Evolutionary conservation across 2,888 invertebrate species (phyloP), one percentile per base, ranked within the genome.

Genomic region (Alentia gelatinosa): DNA sequence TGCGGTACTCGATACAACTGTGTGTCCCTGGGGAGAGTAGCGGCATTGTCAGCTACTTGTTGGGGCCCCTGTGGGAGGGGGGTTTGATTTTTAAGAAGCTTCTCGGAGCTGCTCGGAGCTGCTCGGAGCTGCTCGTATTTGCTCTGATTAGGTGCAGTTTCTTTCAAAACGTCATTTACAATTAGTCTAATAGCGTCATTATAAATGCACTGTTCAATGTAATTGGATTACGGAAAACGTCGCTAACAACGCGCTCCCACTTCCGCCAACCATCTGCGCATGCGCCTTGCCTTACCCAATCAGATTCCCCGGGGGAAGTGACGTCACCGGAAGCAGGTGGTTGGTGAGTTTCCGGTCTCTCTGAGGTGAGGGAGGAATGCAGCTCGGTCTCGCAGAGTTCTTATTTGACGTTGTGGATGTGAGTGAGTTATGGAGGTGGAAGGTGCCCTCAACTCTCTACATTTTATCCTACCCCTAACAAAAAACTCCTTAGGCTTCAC

Each of bases 261-360:
- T 4, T 26, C 68, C 1, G 68, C 12, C 37, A 15, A 35, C 79
- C 79, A 79, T 79, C 79, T 79, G 79, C 79, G 79, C 79, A 79
- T 79, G 79, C 79, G 35, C 39, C 79, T 79, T 23, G 35, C n/a
- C n/a, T 74, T 33, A 74, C 23, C 74, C 74, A 74, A 74, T 74
- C 74, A 74, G 30, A 74, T 4, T 33, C 74, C 35, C 35, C 30
- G 35, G 79, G 35, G 79, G 79, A 35, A 19, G 37, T 79, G 79
- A 79, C 79, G 79, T 79, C 79, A 79, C 4, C 15, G 79, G 56
- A 15, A 12, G 15, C 74, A 30, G 74, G 74, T 74, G 74, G 35
- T n/a, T n/a, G n/a, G n/a, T n/a, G n/a, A n/a, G n/a, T n/a, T n/a
- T n/a, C n/a, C n/a, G n/a, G n/a, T n/a, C n/a, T n/a, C n/a, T n/a